phyloP scores from a whole-genome alignment of 1,140 invertebrate species.

The Aphelinus certus region DNA sequence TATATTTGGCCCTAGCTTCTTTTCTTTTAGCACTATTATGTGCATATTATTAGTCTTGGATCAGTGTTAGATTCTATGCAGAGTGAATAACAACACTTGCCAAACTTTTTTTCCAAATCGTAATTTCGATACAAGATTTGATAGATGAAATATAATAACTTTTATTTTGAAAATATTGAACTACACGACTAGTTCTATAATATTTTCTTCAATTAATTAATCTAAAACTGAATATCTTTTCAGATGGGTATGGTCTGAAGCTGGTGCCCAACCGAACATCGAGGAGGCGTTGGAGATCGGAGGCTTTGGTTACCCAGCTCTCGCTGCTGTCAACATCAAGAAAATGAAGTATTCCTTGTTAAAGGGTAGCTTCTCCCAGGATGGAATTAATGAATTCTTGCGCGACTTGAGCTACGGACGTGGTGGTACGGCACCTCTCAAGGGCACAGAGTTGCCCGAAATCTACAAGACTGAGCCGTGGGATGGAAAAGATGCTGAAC shows the following conservation, averaged over 20 bases:
- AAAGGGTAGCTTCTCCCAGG: slow-evolving; percentile 92
- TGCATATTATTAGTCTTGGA: too few relatives aligned
- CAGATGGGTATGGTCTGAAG: slow-evolving; percentile 96
- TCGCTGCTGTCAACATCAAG: slow-evolving; percentile 95
- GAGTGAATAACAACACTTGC: too few relatives aligned
- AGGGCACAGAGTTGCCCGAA: slow-evolving; percentile 84
- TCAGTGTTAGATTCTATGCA: too few relatives aligned
- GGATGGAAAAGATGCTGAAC: slow-evolving; percentile 96
- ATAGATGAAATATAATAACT: too few relatives aligned
- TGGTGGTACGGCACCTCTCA: slow-evolving; percentile 90
- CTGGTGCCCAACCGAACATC: slow-evolving; percentile 81
- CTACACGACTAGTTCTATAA: too few relatives aligned
- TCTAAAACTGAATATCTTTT: slow-evolving; percentile 38
- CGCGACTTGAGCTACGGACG: slow-evolving; percentile 95
- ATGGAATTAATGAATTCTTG: slow-evolving; percentile 95
- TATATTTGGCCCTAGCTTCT: too few relatives aligned
- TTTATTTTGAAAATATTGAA: too few relatives aligned
- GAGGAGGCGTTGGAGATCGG: slow-evolving; percentile 94
- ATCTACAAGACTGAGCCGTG: slow-evolving; percentile 81
- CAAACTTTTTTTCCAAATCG: too few relatives aligned
- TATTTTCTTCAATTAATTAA: too few relatives aligned
- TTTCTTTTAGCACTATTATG: too few relatives aligned
- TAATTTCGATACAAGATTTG: too few relatives aligned
- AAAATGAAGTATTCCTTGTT: slow-evolving; percentile 97
- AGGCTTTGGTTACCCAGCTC: slow-evolving; percentile 90